Percentiles rank a stretch among this genome's conserved stretches.
Evolutionary conservation across 2,113 vertebrate genomes (phyloP).

Genomic region (Merops nubicus): DNA sequence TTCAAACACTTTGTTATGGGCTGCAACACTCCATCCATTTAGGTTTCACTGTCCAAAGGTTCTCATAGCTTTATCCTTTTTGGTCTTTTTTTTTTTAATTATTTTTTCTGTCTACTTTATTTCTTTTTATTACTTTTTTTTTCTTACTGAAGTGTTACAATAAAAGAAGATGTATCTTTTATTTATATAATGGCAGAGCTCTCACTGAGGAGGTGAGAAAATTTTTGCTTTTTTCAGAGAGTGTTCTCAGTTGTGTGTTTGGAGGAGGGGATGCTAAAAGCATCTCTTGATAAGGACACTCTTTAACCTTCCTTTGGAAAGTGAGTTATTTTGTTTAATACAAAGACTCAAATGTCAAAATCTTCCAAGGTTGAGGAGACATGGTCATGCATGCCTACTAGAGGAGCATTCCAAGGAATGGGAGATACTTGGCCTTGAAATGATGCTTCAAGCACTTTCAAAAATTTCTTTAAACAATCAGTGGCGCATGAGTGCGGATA

Average conservation of each 20-base stretch:
- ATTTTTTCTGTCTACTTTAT: too few species aligned
- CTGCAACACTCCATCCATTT: not conserved
- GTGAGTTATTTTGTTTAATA: not conserved
- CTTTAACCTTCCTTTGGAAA: not conserved
- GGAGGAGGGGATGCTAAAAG: not conserved
- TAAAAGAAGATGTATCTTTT: not conserved
- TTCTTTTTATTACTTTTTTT: not conserved
- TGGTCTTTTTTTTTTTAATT: too few species aligned
- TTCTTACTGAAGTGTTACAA: not conserved
- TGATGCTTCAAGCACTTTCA: not conserved
- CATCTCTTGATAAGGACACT: not conserved
- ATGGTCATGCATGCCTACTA: not conserved
- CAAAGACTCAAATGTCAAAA: not conserved
- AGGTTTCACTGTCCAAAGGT: not conserved
- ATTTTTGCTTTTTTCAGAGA: not conserved
- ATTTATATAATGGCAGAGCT: not conserved
- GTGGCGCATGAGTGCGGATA: fast-evolving
- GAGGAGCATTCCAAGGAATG: not conserved
- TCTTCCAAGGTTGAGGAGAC: not conserved
- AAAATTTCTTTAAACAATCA: not conserved
- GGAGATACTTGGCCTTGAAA: not conserved
- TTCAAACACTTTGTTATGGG: not conserved
- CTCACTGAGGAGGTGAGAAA: not conserved
- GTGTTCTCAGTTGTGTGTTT: not conserved
- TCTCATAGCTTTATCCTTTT: not conserved